Conservation (phyloP, 2,888 invertebrate species). For the Clanis bilineata region DNA sequence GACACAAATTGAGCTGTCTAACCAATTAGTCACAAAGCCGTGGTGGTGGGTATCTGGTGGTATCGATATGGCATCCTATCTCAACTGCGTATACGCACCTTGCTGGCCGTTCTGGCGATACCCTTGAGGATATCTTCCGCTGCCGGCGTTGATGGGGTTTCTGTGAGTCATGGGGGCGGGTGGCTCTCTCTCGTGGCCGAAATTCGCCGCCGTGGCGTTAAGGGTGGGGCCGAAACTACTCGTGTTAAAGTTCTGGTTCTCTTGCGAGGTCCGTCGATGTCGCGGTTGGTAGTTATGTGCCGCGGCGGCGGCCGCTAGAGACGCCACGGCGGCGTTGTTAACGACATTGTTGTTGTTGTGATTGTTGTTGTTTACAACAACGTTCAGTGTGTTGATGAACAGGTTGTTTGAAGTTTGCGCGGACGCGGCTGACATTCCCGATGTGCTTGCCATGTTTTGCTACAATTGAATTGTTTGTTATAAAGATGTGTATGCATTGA, state of each 20-base stretch:
- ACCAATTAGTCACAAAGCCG: constrained; percentile 74
- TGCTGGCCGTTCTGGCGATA: constrained; percentile 76
- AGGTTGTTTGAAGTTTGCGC: constrained; percentile 79
- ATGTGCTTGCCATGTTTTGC: constrained; percentile 75
- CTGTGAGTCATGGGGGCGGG: constrained; percentile 77
- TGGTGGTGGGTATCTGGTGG: constrained; percentile 73
- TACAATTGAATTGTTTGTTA: constrained; percentile 12
- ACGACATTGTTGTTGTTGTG: constrained; percentile 79
- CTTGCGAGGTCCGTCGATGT: constrained; percentile 73
- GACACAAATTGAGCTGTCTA: constrained; percentile 71
- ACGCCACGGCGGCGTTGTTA: constrained; percentile 78
- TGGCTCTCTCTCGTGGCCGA: constrained; percentile 68
- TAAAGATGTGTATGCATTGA: background rate
- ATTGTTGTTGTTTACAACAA: constrained; percentile 80
- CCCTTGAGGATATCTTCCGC: constrained; percentile 73
- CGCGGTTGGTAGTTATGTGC: constrained; percentile 76
- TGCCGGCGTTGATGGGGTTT: constrained; percentile 69
- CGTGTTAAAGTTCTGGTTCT: constrained; percentile 67
- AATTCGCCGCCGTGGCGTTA: constrained; percentile 69
- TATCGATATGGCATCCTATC: constrained; percentile 64
- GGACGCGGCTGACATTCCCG: constrained; percentile 68
- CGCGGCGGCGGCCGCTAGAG: constrained; percentile 75
- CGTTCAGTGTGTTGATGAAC: constrained; percentile 77
- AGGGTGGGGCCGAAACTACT: constrained; percentile 74
- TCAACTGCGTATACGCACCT: constrained; percentile 75